These are phyloP conservation scores for Entelurus aequoreus DNA, from an alignment of 2,113 vertebrate species.

Conservation along the genomic window DNA sequence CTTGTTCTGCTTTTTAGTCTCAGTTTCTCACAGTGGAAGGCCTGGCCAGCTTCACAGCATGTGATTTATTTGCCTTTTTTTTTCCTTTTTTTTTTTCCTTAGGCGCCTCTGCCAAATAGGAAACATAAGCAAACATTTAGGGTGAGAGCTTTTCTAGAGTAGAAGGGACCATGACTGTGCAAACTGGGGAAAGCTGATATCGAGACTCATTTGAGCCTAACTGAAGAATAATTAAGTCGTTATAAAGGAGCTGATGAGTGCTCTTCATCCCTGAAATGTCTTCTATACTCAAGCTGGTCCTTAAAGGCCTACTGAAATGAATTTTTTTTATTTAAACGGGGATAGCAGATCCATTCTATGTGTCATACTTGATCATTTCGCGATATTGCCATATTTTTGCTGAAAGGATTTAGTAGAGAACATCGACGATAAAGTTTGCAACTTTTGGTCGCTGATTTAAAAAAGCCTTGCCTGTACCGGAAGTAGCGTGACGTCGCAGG, in stretches of 20 bases:
- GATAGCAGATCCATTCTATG: too few species aligned
- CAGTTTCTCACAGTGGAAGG: slow-evolving; percentile 72
- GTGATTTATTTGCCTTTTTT: slow-evolving; percentile 75
- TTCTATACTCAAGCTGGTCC: not conserved
- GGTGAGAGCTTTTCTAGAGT: slow-evolving; percentile 52
- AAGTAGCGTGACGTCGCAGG: too few species aligned
- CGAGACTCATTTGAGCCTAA: slow-evolving; percentile 44
- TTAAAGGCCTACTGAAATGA: too few species aligned
- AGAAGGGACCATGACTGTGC: slow-evolving; percentile 60
- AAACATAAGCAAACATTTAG: slow-evolving; percentile 79
- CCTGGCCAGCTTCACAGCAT: slow-evolving; percentile 67
- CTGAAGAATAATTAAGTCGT: not conserved
- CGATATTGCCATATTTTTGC: too few species aligned
- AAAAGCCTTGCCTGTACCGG: too few species aligned
- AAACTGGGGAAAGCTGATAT: slow-evolving; percentile 51
- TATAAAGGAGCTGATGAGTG: not conserved
- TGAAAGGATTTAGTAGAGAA: too few species aligned
- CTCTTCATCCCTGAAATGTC: slow-evolving; percentile 4
- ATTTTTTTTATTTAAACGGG: too few species aligned
- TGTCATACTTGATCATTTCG: too few species aligned
- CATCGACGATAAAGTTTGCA: too few species aligned
- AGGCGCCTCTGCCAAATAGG: slow-evolving; percentile 73
- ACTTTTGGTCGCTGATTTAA: too few species aligned
- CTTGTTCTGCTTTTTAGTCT: slow-evolving; percentile 71
- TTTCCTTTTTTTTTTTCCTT: slow-evolving; percentile 8